Percentiles rank a stretch among this genome's conserved stretches.
phyloP scores from a whole-genome alignment of 1,140 invertebrate genomes.

The Apolygus lucorum region DNA sequence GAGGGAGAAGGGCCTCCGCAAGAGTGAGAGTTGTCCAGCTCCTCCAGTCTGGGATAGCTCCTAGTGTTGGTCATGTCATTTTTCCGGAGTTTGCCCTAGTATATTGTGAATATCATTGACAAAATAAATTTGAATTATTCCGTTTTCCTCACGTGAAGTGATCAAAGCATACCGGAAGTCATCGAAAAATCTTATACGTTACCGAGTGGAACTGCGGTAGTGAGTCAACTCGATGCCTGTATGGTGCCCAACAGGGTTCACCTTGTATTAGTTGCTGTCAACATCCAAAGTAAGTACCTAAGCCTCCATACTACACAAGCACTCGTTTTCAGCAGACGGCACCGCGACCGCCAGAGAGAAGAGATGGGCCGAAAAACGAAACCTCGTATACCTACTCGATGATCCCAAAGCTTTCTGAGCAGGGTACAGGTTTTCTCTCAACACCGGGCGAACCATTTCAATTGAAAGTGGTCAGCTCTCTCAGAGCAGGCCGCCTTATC shows the following conservation, averaged over 20 bases:
- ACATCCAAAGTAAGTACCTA: conserved; percentile 14
- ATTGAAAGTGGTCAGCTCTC: conserved; percentile 8
- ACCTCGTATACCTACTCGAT: too few relatives aligned
- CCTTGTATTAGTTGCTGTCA: neutral
- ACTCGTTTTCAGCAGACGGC: too few relatives aligned
- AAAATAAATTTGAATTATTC: neutral
- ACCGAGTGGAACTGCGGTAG: neutral
- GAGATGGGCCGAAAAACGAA: too few relatives aligned
- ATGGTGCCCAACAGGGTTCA: conserved; percentile 1
- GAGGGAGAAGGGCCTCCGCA: neutral
- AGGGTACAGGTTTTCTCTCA: neutral
- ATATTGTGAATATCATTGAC: neutral
- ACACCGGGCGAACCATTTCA: neutral
- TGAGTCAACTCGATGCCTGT: neutral
- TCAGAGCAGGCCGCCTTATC: neutral
- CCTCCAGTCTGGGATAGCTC: neutral
- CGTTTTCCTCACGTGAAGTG: neutral
- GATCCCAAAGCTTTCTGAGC: neutral
- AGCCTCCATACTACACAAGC: too few relatives aligned
- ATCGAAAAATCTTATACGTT: too few relatives aligned
- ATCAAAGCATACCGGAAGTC: neutral
- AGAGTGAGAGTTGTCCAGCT: conserved; percentile 8
- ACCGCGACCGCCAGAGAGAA: too few relatives aligned
- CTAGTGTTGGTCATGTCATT: neutral
- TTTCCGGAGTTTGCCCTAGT: neutral